Conservation (phyloP, 2,113 vertebrate species). For the Brachyhypopomus occidentalis region DNA sequence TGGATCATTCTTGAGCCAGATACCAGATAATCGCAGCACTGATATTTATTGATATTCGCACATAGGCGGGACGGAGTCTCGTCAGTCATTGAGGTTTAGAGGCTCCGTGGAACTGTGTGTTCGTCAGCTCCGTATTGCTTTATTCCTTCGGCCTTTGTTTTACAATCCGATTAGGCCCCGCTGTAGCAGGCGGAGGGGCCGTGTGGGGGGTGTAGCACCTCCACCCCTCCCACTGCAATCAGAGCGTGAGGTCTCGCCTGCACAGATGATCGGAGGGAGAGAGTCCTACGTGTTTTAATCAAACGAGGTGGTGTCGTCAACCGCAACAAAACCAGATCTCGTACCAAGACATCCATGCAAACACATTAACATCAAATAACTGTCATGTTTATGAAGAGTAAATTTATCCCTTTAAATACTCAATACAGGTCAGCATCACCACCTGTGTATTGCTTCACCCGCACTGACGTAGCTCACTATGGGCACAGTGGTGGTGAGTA, state of each 20-base stretch:
- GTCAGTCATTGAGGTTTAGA: slow-evolving; percentile 16
- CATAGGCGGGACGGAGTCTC: neutral
- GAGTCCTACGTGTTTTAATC: slow-evolving; percentile 15
- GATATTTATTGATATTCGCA: slow-evolving; percentile 11
- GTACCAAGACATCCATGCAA: too few species aligned
- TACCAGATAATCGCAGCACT: neutral
- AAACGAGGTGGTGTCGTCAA: too few species aligned
- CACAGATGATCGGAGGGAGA: slow-evolving; percentile 32
- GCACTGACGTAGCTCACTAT: neutral
- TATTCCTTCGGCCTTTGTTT: slow-evolving; percentile 27
- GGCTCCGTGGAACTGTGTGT: slow-evolving; percentile 7
- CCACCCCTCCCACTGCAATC: slow-evolving; percentile 32
- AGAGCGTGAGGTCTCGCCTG: slow-evolving; percentile 41
- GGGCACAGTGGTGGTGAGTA: neutral
- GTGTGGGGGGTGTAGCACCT: slow-evolving; percentile 22
- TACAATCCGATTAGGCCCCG: slow-evolving; percentile 39
- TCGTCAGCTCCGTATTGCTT: slow-evolving; percentile 26
- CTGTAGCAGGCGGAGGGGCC: slow-evolving; percentile 13
- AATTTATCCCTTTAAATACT: too few species aligned
- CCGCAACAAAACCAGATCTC: too few species aligned
- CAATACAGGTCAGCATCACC: too few species aligned
- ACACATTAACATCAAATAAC: too few species aligned
- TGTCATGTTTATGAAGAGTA: too few species aligned
- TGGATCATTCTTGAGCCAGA: slow-evolving; percentile 3
- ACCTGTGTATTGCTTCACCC: neutral